Evolutionary conservation across 1,140 invertebrate species (phyloP), one percentile per base, ranked within the genome.

Genomic region (Drosophila mayri): DNA sequence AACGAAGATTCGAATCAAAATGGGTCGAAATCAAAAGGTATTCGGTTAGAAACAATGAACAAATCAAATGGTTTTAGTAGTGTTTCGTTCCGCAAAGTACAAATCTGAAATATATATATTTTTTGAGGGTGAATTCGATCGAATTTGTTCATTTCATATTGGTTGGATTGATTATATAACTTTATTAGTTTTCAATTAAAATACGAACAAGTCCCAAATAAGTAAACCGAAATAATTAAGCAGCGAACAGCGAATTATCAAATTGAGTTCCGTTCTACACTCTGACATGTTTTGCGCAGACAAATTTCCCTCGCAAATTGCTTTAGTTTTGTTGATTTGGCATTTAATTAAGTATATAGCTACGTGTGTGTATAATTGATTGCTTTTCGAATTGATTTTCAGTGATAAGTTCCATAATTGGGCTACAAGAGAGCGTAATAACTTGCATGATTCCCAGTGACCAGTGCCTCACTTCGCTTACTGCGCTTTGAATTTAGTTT

Each of bases 101-200:
- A 49, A 49, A 50, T 72, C 70, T 72, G 70, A 60, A 72, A 72
- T 40, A 22, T 35, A 32, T n/a, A 4, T 8, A 32, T 64, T 52
- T 11, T 37, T 2, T 63, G 5, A 25, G 47, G 43, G 28, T 30
- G 22, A 68, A 60, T 50, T 71, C 16, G 16, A 25, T 11, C 11
- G 32, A 57, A 64, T 62, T 68, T 20, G 12, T 68, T 77, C 25
- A 12, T 58, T 55, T 76, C 47, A 18, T 68, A 60, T 58, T 49
- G 71, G 54, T 41, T 70, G 52, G 80, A 22, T 1, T 1, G 22
- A 78, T 81, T 88, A 88, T 71, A 60, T 88, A 88, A 63, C 80
- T 87, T 87, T 88, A 88, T 87, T 87, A 66, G 61, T 76, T 86
- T 54, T 65, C 57, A 78, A 74, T 85, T 64, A 67, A 74, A 84